Evolutionary conservation across 2,888 invertebrate species (phyloP).

Genomic region (Willowsia nigromaculata): DNA sequence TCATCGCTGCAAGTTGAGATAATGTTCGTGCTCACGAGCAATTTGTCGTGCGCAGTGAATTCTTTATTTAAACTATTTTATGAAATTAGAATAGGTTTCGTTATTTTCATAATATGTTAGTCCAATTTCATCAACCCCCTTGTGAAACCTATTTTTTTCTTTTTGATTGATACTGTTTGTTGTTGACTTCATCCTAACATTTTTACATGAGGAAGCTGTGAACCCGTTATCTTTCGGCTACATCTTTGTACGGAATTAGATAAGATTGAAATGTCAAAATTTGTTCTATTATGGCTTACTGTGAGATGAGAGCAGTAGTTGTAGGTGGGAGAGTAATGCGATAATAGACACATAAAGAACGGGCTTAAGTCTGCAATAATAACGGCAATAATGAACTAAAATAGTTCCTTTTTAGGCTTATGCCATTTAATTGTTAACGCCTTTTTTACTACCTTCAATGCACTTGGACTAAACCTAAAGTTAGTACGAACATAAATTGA

Average conservation of each 20-base stretch:
- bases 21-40: not conserved
- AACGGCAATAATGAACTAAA: too few species aligned
- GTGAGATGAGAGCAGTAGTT: too few species aligned
- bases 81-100: not conserved
- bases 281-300: not conserved
- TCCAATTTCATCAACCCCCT: not conserved
- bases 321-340: not conserved
- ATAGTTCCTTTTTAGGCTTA: too few species aligned
- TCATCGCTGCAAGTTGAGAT: not conserved
- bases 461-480: too few species aligned
- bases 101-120: not conserved
- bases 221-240: not conserved
- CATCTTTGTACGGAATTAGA: not conserved
- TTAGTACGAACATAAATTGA: too few species aligned
- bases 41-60: not conserved
- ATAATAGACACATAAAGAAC: not conserved
- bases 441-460: too few species aligned
- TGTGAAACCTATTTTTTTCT: conserved; percentile 23
- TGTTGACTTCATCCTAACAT: not conserved
- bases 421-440: too few species aligned
- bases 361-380: too few species aligned
- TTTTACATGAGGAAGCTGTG: conserved; percentile 8
- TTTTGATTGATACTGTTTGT: not conserved
- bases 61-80: not conserved
- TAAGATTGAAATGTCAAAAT: not conserved